Base-by-base conservation (phyloP, 2,113 vertebrate genomes). In the Nettapus auritus region DNA sequence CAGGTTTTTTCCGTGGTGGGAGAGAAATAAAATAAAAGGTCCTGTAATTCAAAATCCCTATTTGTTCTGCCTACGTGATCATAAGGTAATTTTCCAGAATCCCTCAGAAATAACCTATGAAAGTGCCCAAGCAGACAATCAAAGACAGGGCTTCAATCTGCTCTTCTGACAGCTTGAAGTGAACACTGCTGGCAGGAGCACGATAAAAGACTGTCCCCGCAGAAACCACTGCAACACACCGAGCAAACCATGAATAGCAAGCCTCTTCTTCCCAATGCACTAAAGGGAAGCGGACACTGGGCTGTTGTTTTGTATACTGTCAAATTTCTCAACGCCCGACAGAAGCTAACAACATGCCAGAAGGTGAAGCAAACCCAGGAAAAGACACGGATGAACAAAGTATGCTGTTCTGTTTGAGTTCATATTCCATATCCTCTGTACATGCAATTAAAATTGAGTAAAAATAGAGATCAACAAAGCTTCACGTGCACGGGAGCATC, bases 211-310 rank as follows among this genome's bases (percentile, higher is more conserved):
- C 21, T 71, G 60, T 4, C 2, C 44, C 40, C 25, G 38, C 11
- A n/a, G 55, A 62, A 73, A 76, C 12, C 28, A 28, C 18, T 36
- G 7, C 42, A 57, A 53, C 0, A 0, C 33, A 31, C 4, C 0
- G 0, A 53, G 28, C 28, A 40, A 48, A 33, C 15, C 21, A 33
- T 0, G 1, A 38, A 44, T 13, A 50, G 21, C 23, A 76, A 57
- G 17, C 40, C 68, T 29, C 42, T 29, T 31, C 28, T 52, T 28
- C 33, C 29, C 3, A 3, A 26, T 8, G 31, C 10, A 8, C 14
- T 6, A 33, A 62, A 52, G 20, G 28, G 26, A 77, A 62, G 56
- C 38, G 29, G 31, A 20, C 13, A 8, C 1, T 16, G 9, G 11
- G 36, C 34, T 52, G 53, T 13, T 6, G 3, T n/a, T 73, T 68